phyloP scores from a whole-genome alignment of 1,140 invertebrate genomes.

The Latrodectus geometricus region DNA sequence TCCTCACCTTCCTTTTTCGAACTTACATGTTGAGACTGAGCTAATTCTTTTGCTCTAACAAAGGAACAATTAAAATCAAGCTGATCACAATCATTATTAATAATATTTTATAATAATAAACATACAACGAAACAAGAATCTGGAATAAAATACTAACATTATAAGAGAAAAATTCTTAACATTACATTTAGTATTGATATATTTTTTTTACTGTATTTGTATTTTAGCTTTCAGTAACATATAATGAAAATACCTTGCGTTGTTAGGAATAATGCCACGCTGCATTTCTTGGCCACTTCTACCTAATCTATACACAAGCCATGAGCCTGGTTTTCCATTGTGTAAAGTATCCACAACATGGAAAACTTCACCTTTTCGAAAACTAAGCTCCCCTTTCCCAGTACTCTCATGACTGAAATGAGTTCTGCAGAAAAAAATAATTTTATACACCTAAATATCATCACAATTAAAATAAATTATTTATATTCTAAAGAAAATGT shows the following conservation, averaged over 20 bases:
- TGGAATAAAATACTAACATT: too few species aligned
- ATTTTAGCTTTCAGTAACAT: neutral
- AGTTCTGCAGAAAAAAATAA: constrained; percentile 71
- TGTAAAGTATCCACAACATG: constrained; percentile 96
- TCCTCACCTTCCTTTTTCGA: constrained; percentile 81
- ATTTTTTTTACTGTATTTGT: neutral
- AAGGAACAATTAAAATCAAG: neutral
- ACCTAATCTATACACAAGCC: constrained; percentile 93
- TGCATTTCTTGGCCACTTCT: constrained; percentile 93
- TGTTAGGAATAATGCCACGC: constrained; percentile 97
- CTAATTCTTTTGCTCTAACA: constrained; percentile 84
- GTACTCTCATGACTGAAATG: constrained; percentile 90
- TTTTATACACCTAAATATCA: neutral
- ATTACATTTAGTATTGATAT: too few species aligned
- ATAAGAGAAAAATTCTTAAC: too few species aligned
- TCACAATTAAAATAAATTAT: neutral
- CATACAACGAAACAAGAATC: too few species aligned
- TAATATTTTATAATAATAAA: too few species aligned
- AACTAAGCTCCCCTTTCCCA: constrained; percentile 88
- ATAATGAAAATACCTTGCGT: constrained; percentile 73
- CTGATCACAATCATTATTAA: too few species aligned
- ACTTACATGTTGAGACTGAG: constrained; percentile 84
- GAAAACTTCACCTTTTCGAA: constrained; percentile 94
- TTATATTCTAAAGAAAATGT: neutral
- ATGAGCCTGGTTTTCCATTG: constrained; percentile 95